These are phyloP conservation scores for Drosophila ambigua DNA, from an alignment of 1,140 invertebrate species.

Conservation along the genomic window DNA sequence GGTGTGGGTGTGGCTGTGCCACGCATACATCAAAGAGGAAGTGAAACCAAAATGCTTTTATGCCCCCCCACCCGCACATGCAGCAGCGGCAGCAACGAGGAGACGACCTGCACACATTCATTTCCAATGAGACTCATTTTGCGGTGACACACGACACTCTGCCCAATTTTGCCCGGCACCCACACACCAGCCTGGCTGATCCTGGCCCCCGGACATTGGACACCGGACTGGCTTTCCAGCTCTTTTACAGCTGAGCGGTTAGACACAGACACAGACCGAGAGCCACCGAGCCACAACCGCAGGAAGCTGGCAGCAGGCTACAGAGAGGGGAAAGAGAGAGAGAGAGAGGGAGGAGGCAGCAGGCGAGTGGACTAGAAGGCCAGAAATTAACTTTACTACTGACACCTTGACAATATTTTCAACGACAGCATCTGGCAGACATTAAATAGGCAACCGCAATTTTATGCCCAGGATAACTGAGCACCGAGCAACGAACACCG, in stretches of 20 bases:
- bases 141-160: constrained; percentile 62
- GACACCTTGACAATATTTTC: constrained; percentile 81
- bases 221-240: constrained; percentile 63
- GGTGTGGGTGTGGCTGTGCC: constrained; percentile 2
- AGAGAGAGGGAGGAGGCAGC: not conserved
- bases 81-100: constrained; percentile 23
- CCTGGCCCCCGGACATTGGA: constrained; percentile 16
- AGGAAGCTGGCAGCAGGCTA: constrained; percentile 22
- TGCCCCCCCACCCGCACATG: constrained; percentile 16
- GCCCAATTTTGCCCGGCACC: constrained; percentile 6
- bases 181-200: constrained; percentile 51
- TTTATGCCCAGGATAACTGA: constrained; percentile 20
- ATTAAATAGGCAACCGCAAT: constrained; percentile 44
- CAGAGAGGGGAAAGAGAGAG: too few relatives aligned
- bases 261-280: constrained; percentile 57
- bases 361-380: constrained; percentile 30
- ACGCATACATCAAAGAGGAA: constrained; percentile 30
- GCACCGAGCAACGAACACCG: constrained; percentile 29
- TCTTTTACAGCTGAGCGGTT: constrained; percentile 77
- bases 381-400: constrained; percentile 77
- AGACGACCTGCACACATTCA: constrained; percentile 59
- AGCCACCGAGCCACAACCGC: constrained; percentile 55
- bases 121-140: constrained; percentile 80
- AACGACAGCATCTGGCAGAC: constrained; percentile 41
- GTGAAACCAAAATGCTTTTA: constrained; percentile 74